These are phyloP conservation scores for Agrotis segetum DNA, from an alignment of 2,888 invertebrate species.

Conservation along the genomic window DNA sequence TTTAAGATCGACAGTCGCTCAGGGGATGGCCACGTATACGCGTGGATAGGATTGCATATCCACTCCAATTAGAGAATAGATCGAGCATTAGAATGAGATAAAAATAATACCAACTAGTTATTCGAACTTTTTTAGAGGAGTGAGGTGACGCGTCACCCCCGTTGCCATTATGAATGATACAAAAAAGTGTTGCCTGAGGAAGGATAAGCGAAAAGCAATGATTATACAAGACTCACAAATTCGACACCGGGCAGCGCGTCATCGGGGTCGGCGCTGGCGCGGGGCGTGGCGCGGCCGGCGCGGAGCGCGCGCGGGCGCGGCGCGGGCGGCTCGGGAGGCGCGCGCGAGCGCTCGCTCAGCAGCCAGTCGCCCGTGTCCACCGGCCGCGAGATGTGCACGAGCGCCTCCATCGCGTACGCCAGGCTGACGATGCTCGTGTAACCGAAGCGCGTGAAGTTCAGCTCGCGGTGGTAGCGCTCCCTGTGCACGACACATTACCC, in stretches of 20 bases:
- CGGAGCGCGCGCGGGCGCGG: conserved; percentile 25
- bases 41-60: too few relatives aligned
- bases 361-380: conserved; percentile 71
- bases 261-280: conserved; percentile 68
- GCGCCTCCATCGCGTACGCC: conserved; percentile 70
- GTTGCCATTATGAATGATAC: too few relatives aligned
- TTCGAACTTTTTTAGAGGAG: too few relatives aligned
- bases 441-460: conserved; percentile 78
- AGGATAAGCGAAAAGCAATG: not conserved
- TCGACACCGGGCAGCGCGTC: conserved; percentile 81
- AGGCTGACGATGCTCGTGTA: conserved; percentile 78
- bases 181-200: too few relatives aligned
- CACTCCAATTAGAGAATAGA: too few relatives aligned
- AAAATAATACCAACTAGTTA: too few relatives aligned
- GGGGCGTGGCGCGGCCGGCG: conserved; percentile 33
- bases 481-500: conserved; percentile 59
- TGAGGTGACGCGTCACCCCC: too few relatives aligned
- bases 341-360: conserved; percentile 49
- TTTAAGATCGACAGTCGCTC: too few relatives aligned
- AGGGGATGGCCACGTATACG: too few relatives aligned
- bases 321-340: conserved; percentile 25
- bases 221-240: conserved; percentile 71
- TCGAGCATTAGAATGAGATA: too few relatives aligned
- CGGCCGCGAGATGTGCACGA: conserved; percentile 66
- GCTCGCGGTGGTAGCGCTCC: conserved; percentile 77